phyloP scores from a whole-genome alignment of 2,113 vertebrate genomes.

The Chaenogobius annularis region DNA sequence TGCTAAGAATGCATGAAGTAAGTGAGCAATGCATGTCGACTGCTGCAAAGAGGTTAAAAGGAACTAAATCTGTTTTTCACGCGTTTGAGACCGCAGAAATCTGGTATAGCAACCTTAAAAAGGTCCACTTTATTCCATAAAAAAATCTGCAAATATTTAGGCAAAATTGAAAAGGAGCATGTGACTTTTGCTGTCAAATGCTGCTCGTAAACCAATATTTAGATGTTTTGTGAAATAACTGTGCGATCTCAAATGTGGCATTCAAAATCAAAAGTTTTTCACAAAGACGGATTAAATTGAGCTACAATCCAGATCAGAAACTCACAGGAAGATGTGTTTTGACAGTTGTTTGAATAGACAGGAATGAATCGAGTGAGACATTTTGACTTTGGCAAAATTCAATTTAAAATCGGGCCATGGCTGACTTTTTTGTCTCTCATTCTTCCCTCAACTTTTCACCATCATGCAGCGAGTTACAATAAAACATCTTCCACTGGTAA shows the following conservation, averaged over 20 bases:
- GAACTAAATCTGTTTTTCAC: too few relatives aligned
- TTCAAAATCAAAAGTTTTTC: neutral
- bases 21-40: too few relatives aligned
- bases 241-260: neutral
- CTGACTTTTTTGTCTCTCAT: neutral
- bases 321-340: neutral
- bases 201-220: neutral
- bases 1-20: too few relatives aligned
- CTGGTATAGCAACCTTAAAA: too few relatives aligned
- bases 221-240: neutral
- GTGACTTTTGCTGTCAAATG: neutral
- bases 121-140: too few relatives aligned
- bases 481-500: neutral
- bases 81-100: too few relatives aligned
- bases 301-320: constrained; percentile 11
- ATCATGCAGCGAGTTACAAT: neutral
- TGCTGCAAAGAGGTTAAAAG: too few relatives aligned
- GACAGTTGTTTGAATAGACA: neutral
- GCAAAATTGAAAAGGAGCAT: neutral
- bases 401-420: neutral
- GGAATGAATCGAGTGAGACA: constrained; percentile 7
- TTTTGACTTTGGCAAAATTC: neutral
- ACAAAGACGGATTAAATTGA: neutral
- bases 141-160: too few relatives aligned
- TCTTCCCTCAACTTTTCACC: neutral